Evolutionary conservation across 1,140 invertebrate genomes (phyloP).

Genomic region (Pseudachorutes palmiensis): DNA sequence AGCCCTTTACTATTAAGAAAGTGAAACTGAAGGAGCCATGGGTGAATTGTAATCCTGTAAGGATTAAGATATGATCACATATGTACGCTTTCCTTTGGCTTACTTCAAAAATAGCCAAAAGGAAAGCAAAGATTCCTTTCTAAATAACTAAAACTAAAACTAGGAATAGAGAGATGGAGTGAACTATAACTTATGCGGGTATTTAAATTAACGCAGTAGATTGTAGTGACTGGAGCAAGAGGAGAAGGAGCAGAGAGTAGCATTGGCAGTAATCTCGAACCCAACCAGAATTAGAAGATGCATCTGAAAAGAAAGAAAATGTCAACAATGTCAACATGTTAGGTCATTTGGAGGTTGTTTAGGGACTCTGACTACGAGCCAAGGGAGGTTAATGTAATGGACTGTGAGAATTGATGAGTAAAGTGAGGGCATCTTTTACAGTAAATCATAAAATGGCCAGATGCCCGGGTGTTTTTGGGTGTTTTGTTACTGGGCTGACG

Average conservation of each 20-base stretch:
- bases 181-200: too few species aligned
- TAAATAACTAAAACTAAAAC: too few species aligned
- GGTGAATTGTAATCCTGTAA: background rate
- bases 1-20: background rate
- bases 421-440: background rate
- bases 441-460: background rate
- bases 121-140: background rate
- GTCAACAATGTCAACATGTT: background rate
- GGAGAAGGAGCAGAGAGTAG: too few species aligned
- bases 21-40: background rate
- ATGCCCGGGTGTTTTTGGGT: background rate
- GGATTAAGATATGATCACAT: constrained; percentile 2
- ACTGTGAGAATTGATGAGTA: background rate
- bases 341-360: background rate
- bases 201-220: too few species aligned
- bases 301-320: background rate
- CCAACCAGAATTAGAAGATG: too few species aligned
- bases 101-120: background rate
- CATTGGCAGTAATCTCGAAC: too few species aligned
- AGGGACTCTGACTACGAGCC: background rate
- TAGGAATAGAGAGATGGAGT: too few species aligned
- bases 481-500: too few species aligned
- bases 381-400: background rate
- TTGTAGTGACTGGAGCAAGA: too few species aligned
- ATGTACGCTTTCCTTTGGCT: background rate